Conservation (phyloP, 2,888 invertebrate species). For the Odontocerum albicorne region DNA sequence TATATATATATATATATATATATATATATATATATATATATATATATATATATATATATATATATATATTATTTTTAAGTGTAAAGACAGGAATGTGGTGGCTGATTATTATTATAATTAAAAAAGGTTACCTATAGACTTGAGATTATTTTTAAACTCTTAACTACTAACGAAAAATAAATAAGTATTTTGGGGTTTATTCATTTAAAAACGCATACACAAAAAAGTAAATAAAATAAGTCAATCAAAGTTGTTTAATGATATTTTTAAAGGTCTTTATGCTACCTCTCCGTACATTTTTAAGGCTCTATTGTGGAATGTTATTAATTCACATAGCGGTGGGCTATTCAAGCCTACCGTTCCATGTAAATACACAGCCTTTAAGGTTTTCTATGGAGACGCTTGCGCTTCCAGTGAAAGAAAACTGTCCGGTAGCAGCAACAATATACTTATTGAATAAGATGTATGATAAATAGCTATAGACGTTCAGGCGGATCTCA, state of each 20-base stretch:
- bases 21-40: too few relatives aligned
- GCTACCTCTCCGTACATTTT: conserved; percentile 10
- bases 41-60: too few relatives aligned
- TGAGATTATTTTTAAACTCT: too few relatives aligned
- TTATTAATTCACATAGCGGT: conserved; percentile 8
- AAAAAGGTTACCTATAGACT: too few relatives aligned
- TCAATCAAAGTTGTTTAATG: conserved; percentile 19
- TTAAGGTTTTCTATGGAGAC: conserved; percentile 12
- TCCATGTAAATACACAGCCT: conserved; percentile 18
- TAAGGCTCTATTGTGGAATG: conserved; percentile 2
- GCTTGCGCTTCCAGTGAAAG: conserved; percentile 8
- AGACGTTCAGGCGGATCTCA: conserved; percentile 3
- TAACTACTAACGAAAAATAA: too few relatives aligned
- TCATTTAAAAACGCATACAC: too few relatives aligned
- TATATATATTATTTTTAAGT: too few relatives aligned
- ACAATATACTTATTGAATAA: conserved; percentile 34
- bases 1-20: too few relatives aligned
- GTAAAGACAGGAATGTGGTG: too few relatives aligned
- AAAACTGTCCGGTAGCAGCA: conserved; percentile 33
- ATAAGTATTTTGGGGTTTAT: too few relatives aligned
- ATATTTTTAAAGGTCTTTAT: conserved; percentile 14
- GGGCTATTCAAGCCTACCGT: conserved; percentile 15
- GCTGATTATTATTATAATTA: too few relatives aligned
- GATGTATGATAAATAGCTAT: conserved; percentile 32
- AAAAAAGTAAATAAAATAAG: too few relatives aligned